A percentile compares a stretch with the other conserved stretches of the same genome.
These are phyloP conservation scores for Borostomias antarcticus DNA, from an alignment of 2,797 vertebrate genomes.

Conservation along the genomic window DNA sequence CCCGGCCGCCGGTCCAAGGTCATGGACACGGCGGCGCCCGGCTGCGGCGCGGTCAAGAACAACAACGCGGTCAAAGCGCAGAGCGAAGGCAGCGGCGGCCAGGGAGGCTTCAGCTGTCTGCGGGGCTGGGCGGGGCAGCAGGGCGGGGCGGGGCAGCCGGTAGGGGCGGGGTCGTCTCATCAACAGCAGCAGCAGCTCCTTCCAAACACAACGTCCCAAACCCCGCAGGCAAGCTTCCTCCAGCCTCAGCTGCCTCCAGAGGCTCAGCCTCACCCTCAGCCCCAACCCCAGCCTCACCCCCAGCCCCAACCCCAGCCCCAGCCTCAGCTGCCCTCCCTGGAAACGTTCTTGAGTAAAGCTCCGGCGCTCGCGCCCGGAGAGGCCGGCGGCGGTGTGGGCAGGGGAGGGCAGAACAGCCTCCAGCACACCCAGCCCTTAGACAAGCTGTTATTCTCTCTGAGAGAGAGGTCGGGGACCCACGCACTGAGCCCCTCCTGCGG, in stretches of 20 bases:
- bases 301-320: conserved; percentile 52
- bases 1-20: neutral
- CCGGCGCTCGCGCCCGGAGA: conserved; percentile 52
- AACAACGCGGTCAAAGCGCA: no score
- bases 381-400: conserved; percentile 60
- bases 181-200: conserved; percentile 50
- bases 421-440: conserved; percentile 57
- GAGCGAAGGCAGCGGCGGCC: neutral
- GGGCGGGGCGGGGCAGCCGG: conserved; percentile 45
- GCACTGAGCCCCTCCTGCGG: conserved; percentile 59
- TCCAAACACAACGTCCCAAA: conserved; percentile 47
- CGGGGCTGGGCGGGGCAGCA: neutral
- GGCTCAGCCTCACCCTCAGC: conserved; percentile 35
- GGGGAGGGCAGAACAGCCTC: conserved; percentile 48
- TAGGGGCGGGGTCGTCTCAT: conserved; percentile 49
- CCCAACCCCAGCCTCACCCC: conserved; percentile 50
- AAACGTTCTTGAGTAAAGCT: conserved; percentile 70
- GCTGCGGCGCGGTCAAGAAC: no score
- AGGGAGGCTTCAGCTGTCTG: neutral
- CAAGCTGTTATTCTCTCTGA: conserved; percentile 66
- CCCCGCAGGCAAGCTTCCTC: conserved; percentile 30
- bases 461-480: conserved; percentile 59
- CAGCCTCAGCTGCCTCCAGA: conserved; percentile 46
- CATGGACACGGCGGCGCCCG: no score
- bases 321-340: conserved; percentile 64